Base-by-base conservation (phyloP, 2,113 vertebrate genomes). In the Sitta europaea region DNA sequence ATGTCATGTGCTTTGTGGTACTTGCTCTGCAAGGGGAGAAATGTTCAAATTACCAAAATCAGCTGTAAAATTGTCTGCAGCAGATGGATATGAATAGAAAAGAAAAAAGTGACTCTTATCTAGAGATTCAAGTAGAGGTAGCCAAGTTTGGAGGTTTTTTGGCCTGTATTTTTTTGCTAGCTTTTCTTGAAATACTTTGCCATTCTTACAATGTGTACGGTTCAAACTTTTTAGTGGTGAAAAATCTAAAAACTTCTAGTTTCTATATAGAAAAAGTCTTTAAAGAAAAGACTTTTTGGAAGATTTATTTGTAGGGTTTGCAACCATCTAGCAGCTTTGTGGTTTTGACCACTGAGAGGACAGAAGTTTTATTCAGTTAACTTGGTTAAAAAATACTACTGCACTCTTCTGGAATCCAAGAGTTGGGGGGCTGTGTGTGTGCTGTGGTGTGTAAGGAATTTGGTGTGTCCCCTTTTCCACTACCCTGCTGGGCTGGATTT, bases 221-320 rank as follows among this genome's bases (percentile, higher is more conserved):
- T 83, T 38, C 38, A 35, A 45, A 53, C 0, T 0, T 31, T 11
- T 10, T 7, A 9, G 5, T 48, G 15, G 14, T 33, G 9, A 82
- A 53, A 53, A 90, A 67, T 31, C 11, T 47, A 6, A 83, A 36
- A 43, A 23, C 3, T 47, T 65, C 43, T 53, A 7, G 15, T 57
- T 85, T 53, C 35, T 65, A 70, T 33, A 19, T 12, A 65, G 23
- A 38, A 70, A 53, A 87, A 51, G 5, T 13, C 17, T 71, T 28
- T 31, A 28, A 38, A 40, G 33, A 19, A 25, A 68, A 23, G 7
- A 19, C 9, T 4, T 61, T 35, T 24, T 21, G 8, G 3, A 78
- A 51, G 11, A 43, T 38, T 40, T 40, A 11, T 70, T 65, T 38
- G 8, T 89, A 31, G 43, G 18, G 6, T 43, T 36, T 71, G 19